phyloP scores from a whole-genome alignment of 2,888 invertebrate genomes.

The Liopterus haemorrhoidalis region DNA sequence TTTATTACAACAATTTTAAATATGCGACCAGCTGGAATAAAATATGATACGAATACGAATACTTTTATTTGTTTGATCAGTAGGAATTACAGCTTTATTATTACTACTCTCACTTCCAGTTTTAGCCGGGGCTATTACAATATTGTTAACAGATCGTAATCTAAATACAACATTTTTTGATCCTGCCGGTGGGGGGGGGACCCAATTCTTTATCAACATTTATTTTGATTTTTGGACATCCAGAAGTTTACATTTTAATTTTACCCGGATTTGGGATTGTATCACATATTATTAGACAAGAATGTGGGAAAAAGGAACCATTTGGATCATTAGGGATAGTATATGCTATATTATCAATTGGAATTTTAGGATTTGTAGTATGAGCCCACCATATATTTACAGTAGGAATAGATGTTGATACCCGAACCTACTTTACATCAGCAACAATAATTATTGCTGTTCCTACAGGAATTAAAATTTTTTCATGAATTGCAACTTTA shows the following conservation, averaged over 20 bases:
- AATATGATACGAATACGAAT: no score
- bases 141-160: conserved; percentile 73
- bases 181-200: conserved; percentile 73
- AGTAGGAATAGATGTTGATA: conserved; percentile 76
- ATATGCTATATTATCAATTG: conserved; percentile 80
- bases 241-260: conserved; percentile 84
- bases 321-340: conserved; percentile 71
- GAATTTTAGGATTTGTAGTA: conserved; percentile 74
- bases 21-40: conserved; percentile 57
- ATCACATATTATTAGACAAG: conserved; percentile 69
- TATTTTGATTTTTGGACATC: conserved; percentile 87
- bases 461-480: conserved; percentile 79
- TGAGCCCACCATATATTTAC: conserved; percentile 85
- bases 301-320: conserved; percentile 68
- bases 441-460: conserved; percentile 84
- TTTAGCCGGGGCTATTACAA: conserved; percentile 73
- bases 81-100: conserved; percentile 60
- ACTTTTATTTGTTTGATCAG: conserved; percentile 72
- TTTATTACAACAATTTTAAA: conserved; percentile 73
- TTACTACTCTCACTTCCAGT: conserved; percentile 66
- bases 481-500: conserved; percentile 68
- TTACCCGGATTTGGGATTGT: conserved; percentile 76
- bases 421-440: conserved; percentile 77
- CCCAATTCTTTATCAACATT: conserved; percentile 73
- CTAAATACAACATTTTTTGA: conserved; percentile 78